Conservation (phyloP, 2,113 vertebrate species). For the Plestiodon gilberti region DNA sequence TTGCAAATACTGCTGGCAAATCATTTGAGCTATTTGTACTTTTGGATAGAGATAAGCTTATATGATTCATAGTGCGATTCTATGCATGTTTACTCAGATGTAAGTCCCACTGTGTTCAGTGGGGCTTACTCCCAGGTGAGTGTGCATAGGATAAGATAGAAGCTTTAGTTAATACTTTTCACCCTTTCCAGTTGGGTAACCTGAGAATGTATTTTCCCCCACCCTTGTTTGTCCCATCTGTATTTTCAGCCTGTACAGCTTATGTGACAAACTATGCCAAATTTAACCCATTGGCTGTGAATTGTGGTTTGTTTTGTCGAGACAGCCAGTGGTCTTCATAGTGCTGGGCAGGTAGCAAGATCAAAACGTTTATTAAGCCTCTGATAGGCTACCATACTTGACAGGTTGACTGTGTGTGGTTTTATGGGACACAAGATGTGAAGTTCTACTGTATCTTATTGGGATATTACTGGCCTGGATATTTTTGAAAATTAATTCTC, state of each 20-base stretch:
- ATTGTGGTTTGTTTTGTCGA: neutral
- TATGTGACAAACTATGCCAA: neutral
- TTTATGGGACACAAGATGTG: neutral
- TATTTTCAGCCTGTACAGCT: neutral
- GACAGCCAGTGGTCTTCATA: neutral
- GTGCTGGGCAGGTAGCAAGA: neutral
- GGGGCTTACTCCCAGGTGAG: too few species aligned
- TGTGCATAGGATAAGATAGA: too few species aligned
- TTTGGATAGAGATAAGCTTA: neutral
- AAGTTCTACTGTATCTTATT: neutral
- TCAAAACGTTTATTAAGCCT: neutral
- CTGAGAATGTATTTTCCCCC: neutral
- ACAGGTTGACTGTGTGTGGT: neutral
- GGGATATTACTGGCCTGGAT: neutral
- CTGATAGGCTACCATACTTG: neutral
- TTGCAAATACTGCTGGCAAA: neutral
- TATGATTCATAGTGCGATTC: too few species aligned
- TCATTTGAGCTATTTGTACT: neutral
- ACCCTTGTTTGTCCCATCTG: neutral
- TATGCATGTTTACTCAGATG: too few species aligned
- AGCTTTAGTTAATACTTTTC: neutral
- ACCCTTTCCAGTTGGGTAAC: fast-evolving
- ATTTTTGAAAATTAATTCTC: neutral
- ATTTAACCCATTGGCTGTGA: neutral
- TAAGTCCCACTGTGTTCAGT: too few species aligned